Evolutionary conservation across 1,140 invertebrate genomes (phyloP).

Genomic region (Eupristina koningsbergeri): DNA sequence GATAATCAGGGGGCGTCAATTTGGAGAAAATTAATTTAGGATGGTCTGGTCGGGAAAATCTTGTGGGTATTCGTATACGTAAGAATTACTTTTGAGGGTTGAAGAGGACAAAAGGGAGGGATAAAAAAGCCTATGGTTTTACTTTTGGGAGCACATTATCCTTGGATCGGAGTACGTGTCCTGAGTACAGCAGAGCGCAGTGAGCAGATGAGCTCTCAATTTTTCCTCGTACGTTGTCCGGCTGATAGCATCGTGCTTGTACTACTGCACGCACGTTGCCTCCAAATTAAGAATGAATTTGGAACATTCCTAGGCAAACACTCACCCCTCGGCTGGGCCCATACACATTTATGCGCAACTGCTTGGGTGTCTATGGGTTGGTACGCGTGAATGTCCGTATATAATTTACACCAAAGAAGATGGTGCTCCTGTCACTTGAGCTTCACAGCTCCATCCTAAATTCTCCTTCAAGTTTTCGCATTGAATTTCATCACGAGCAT

Average conservation of each 20-base stretch:
- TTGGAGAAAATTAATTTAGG: slow-evolving; percentile 41
- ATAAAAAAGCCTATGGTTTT: background rate
- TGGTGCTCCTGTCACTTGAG: too few relatives aligned
- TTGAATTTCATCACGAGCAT: too few relatives aligned
- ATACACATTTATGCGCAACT: too few relatives aligned
- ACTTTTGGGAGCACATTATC: slow-evolving; percentile 13
- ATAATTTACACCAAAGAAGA: too few relatives aligned
- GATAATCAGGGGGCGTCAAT: slow-evolving; percentile 35
- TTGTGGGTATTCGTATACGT: background rate
- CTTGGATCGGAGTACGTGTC: background rate
- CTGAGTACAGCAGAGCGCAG: background rate
- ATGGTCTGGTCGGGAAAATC: background rate
- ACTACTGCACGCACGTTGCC: background rate
- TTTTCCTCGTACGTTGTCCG: background rate
- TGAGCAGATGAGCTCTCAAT: background rate
- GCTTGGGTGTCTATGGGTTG: too few relatives aligned
- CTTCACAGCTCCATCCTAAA: too few relatives aligned
- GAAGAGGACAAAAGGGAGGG: background rate
- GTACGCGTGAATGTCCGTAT: background rate
- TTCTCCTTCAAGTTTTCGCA: too few relatives aligned
- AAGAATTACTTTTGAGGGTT: background rate
- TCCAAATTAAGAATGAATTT: slow-evolving; percentile 1
- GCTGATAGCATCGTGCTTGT: background rate
- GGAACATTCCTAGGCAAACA: background rate
- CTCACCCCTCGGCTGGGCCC: background rate